A percentile compares a stretch with the other conserved stretches of the same genome.
These are phyloP conservation scores for Scolopax rusticola DNA, from an alignment of 2,797 vertebrate genomes.

Conservation along the genomic window DNA sequence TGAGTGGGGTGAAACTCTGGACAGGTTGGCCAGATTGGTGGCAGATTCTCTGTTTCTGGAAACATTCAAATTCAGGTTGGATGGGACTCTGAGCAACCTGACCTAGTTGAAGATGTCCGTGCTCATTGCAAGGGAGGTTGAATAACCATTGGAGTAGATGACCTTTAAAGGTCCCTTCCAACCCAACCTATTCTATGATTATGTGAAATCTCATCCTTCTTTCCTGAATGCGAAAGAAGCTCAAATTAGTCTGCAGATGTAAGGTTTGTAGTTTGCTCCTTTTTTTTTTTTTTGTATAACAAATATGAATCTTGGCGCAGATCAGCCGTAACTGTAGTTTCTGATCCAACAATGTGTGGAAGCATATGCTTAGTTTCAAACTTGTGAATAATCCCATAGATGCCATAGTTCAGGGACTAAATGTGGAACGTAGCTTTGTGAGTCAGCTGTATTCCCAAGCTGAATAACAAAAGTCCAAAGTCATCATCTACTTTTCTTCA, in stretches of 20 bases:
- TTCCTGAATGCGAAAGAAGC: background rate
- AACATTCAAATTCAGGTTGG: background rate
- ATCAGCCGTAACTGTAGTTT: background rate
- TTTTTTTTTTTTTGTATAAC: background rate
- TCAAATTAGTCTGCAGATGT: slow-evolving; percentile 6
- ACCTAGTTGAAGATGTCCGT: background rate
- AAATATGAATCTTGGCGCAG: background rate
- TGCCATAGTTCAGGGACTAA: background rate
- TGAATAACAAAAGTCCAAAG: background rate
- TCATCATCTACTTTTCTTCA: background rate
- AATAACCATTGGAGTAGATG: background rate
- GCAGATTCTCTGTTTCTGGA: background rate
- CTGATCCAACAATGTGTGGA: background rate
- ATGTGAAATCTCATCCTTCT: background rate
- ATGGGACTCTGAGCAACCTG: background rate
- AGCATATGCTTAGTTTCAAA: slow-evolving; percentile 19
- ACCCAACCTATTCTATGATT: background rate
- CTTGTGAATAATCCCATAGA: background rate
- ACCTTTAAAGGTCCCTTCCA: background rate
- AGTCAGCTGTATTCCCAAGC: background rate
- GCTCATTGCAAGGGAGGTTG: background rate
- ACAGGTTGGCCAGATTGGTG: background rate
- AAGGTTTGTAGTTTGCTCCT: slow-evolving; percentile 3
- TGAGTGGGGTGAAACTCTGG: background rate
- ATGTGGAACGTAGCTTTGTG: background rate